Evolutionary conservation across 2,888 invertebrate genomes (phyloP).

Genomic region (Pandemis heparana): DNA sequence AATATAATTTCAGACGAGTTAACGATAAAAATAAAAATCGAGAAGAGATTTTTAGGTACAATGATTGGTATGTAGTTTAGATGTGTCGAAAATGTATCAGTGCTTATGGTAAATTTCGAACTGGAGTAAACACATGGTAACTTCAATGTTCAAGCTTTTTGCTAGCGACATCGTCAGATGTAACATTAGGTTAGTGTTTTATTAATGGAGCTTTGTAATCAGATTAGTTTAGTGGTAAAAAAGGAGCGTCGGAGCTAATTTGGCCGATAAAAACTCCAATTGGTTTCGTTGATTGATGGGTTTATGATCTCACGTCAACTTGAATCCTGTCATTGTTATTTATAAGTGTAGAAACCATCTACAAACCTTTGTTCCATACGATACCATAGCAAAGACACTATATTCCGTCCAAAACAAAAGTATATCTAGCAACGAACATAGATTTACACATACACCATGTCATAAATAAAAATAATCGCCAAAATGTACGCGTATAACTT

Average conservation of each 20-base stretch:
- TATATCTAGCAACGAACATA: too few species aligned
- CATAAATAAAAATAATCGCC: too few species aligned
- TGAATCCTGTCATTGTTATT: background rate
- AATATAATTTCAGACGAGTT: too few species aligned
- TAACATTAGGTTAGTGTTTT: background rate
- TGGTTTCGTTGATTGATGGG: slow-evolving; percentile 12
- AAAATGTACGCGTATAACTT: too few species aligned
- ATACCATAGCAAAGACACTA: background rate
- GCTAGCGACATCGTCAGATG: background rate
- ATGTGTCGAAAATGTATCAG: background rate
- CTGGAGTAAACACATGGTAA: background rate
- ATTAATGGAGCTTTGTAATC: slow-evolving; percentile 7
- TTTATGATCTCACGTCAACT: slow-evolving; percentile 4
- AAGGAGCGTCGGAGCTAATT: slow-evolving; percentile 1
- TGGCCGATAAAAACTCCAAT: slow-evolving; percentile 2
- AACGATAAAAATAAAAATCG: too few species aligned
- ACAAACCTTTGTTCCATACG: background rate
- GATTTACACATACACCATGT: too few species aligned
- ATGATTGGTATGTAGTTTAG: too few species aligned
- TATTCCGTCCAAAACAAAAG: background rate
- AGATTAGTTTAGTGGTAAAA: slow-evolving; percentile 8
- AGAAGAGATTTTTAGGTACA: too few species aligned
- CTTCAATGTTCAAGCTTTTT: background rate
- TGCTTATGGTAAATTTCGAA: background rate
- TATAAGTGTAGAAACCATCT: background rate